These are phyloP conservation scores for Galbula dea DNA, from an alignment of 2,113 vertebrate genomes.

Conservation along the genomic window DNA sequence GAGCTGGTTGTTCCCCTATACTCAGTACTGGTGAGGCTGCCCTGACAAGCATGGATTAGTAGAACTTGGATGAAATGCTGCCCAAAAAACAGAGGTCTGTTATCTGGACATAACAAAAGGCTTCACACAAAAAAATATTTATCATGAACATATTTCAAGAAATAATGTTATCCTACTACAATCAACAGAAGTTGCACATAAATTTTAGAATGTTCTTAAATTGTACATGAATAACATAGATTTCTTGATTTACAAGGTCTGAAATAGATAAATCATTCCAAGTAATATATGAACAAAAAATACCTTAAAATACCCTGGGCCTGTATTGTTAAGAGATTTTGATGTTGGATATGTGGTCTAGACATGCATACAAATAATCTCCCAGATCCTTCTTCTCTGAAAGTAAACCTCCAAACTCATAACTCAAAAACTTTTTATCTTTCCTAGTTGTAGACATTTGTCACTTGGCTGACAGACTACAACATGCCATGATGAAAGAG, in stretches of 20 bases:
- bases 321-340: neutral
- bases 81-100: neutral
- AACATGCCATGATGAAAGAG: neutral
- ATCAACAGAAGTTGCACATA: neutral
- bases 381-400: neutral
- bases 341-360: neutral
- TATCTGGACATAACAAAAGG: neutral
- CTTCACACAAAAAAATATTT: neutral
- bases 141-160: neutral
- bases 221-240: neutral
- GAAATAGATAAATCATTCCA: neutral
- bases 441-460: neutral
- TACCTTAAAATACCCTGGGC: neutral
- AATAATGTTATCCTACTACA: neutral
- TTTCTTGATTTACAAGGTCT: neutral
- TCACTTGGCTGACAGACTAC: constrained; percentile 12
- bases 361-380: neutral
- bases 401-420: neutral
- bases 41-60: neutral
- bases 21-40: no score
- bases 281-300: neutral
- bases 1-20: no score
- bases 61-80: neutral
- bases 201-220: neutral
- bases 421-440: neutral